Evolutionary conservation across 2,797 vertebrate genomes (phyloP).

Genomic region (Serranus cabrilla): DNA sequence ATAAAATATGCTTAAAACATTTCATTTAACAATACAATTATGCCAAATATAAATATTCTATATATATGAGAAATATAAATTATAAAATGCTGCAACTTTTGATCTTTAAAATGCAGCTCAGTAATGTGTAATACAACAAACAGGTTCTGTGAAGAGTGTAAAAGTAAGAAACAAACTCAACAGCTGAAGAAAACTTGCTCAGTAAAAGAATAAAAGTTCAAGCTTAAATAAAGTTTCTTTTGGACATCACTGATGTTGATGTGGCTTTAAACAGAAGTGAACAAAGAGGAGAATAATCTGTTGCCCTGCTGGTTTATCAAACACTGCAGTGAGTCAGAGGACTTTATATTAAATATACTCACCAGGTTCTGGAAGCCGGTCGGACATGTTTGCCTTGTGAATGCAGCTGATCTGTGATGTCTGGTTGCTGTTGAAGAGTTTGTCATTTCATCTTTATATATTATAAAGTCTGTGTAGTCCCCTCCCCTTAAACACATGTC

Average conservation of each 20-base stretch:
- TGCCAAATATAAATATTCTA: not conserved
- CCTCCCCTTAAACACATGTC: slow-evolving; percentile 14
- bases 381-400: not conserved
- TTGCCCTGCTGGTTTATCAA: slow-evolving; percentile 2
- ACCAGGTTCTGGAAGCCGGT: not conserved
- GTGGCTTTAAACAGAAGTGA: no score
- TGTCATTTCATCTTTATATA: slow-evolving; percentile 10
- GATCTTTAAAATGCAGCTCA: not conserved
- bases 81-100: not conserved
- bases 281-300: not conserved
- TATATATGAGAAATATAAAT: not conserved
- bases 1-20: not conserved
- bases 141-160: no score
- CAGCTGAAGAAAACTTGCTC: not conserved
- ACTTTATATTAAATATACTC: not conserved
- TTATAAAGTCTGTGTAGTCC: slow-evolving; percentile 8
- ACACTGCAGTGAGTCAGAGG: not conserved
- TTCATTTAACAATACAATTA: not conserved
- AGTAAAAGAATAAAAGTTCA: not conserved
- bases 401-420: not conserved
- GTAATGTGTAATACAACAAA: not conserved
- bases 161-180: no score
- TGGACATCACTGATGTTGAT: not conserved
- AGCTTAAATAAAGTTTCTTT: not conserved
- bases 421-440: slow-evolving; percentile 6